Evolutionary conservation across 1,140 invertebrate genomes (phyloP).

Genomic region (Drosophila melanica): DNA sequence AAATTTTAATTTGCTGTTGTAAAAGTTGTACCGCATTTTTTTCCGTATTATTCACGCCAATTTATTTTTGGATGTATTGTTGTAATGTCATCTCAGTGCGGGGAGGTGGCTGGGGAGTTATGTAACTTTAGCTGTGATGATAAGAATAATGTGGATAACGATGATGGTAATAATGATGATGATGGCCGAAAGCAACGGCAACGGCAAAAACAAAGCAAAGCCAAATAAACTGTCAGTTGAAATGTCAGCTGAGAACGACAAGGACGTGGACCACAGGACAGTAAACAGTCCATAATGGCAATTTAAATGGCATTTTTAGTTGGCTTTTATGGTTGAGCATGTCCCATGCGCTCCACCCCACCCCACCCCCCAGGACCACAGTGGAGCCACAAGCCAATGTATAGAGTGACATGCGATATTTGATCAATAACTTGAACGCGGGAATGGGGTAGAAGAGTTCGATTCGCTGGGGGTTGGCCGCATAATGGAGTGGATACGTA

Average conservation of each 20-base stretch:
- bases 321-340: constrained; percentile 61
- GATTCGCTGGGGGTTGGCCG: constrained; percentile 24
- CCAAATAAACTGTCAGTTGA: constrained; percentile 30
- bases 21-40: constrained; percentile 53
- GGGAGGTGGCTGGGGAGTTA: neutral
- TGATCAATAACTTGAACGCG: constrained; percentile 69
- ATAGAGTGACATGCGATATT: constrained; percentile 74
- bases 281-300: constrained; percentile 75
- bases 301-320: constrained; percentile 81
- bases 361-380: constrained; percentile 7
- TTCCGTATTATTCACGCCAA: constrained; percentile 65
- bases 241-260: constrained; percentile 24
- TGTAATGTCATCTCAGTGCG: constrained; percentile 50
- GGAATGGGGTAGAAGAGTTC: constrained; percentile 4
- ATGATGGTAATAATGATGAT: constrained; percentile 19
- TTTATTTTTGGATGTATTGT: constrained; percentile 63
- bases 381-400: neutral
- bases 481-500: constrained; percentile 40
- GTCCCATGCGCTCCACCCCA: neutral
- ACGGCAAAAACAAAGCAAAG: constrained; percentile 20
- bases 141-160: constrained; percentile 29
- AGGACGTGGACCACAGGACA: constrained; percentile 45
- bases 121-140: constrained; percentile 24
- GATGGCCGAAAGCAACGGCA: constrained; percentile 14
- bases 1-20: constrained; percentile 63